Conservation (phyloP, 2,888 invertebrate genomes). For the Polyploca ridens region DNA sequence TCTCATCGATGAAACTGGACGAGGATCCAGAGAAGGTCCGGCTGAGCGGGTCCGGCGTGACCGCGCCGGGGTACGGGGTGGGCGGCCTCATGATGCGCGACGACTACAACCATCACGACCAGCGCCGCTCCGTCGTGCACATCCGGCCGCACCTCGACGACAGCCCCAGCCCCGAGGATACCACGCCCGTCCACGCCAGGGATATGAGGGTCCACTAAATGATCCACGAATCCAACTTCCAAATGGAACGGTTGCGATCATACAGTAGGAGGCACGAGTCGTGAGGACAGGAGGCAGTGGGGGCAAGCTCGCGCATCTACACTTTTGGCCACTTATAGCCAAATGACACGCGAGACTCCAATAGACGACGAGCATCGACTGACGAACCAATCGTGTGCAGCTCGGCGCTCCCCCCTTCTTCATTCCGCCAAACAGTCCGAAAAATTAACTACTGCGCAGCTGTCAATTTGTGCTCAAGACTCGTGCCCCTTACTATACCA, state of each 20-base stretch:
- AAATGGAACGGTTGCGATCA: not conserved
- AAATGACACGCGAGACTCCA: no score
- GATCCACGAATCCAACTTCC: not conserved
- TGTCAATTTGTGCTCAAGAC: no score
- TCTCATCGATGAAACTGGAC: conserved; percentile 86
- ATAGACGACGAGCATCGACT: no score
- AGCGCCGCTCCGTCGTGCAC: conserved; percentile 86
- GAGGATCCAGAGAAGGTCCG: conserved; percentile 88
- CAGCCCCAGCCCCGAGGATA: conserved; percentile 89
- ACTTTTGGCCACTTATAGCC: no score
- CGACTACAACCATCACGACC: conserved; percentile 78
- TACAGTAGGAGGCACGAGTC: no score
- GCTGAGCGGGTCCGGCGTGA: conserved; percentile 82
- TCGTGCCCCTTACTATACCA: no score
- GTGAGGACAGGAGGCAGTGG: no score
- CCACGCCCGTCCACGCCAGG: conserved; percentile 85
- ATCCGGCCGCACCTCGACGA: conserved; percentile 87
- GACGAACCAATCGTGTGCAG: no score
- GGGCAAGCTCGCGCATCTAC: no score
- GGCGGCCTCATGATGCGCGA: conserved; percentile 78
- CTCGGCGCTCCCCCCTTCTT: no score
- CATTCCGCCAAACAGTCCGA: no score
- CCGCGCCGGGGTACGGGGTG: conserved; percentile 76
- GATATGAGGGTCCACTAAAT: conserved; percentile 82
- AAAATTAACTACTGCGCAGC: no score